Evolutionary conservation across 2,113 vertebrate species (phyloP), one percentile per base, ranked within the genome.

Genomic region (Zosterops hypoxanthus): DNA sequence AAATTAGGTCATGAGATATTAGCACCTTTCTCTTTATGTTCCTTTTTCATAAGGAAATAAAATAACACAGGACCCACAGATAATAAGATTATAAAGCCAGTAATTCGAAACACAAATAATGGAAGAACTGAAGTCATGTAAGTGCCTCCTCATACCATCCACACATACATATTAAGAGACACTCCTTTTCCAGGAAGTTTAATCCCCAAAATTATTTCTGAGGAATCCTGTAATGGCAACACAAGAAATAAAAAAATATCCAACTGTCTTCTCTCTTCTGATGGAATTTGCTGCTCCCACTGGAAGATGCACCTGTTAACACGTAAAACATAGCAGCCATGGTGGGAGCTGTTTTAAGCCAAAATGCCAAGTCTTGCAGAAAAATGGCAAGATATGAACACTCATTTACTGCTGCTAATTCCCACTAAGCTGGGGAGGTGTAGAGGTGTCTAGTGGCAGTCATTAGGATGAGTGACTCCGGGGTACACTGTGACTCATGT

Each of bases 1-100:
- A 88, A 97, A 94, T 90, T 90, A 92, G 91, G 87, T 88, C 93
- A 89, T 76, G 73, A 94, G 89, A 87, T 95, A 94, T 92, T 95
- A 92, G 64, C 55, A 88, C 72, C 79, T 88, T 92, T 88, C 86
- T 70, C 82, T 86, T 90, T 64, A 92, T 71, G 65, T 68, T 73
- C 41, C 23, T 46, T 81, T 92, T 88, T 81, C 93, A 92, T 92
- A 92, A 96, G 89, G 61, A 95, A 94, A 90, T 88, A 92, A 66
- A 92, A 77, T 72, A 88, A 84, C 39, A 77, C 47, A 95, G 59
- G 28, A 77, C 59, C 13, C 59, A 57, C 69, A 90, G 92, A 92
- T 71, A 96, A 87, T 88, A 86, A 71, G 66, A 91, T 92, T 90
- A 90, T 55, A 86, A 94, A 96, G 25, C 65, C 64, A 88, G 69